Evolutionary conservation across 2,888 invertebrate species (phyloP), one percentile per base, ranked within the genome.

Genomic region (Gortyna flavago): DNA sequence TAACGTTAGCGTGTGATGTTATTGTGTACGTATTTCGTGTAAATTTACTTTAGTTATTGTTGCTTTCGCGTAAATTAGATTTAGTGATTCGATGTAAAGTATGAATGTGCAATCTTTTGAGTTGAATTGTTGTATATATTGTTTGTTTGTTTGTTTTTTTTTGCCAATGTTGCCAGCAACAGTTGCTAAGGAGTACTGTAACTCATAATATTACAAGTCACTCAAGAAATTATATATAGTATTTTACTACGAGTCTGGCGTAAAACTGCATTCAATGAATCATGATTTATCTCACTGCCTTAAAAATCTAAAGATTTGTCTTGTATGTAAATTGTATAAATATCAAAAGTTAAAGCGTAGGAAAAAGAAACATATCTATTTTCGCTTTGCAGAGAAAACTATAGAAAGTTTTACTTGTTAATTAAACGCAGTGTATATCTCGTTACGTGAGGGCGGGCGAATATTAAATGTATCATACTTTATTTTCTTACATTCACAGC

Each of bases 91-190:
- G 75, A 73, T 79, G 79, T 76, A 57, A 78, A 76, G 84, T 76
- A 67, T 71, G 87, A 77, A 82, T 75, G 86, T 85, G 87, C 82
- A 87, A 85, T 85, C 67, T 85, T 70, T 76, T 71, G 77, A 68
- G 72, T 80, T 62, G 64, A 82, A 71, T 77, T 79, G 41, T 76
- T 91, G 87, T 90, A 90, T 88, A 91, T 90, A 90, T 87, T 85
- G 78, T 85, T 86, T 80, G 68, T 79, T 77, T 64, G n/a, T n/a
- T n/a, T n/a, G n/a, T 44, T 44, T 44, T 44, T 44, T 41, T 73
- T 70, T 83, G 85, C 83, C 87, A 75, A 78, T 85, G 83, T 90
- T 88, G 90, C 87, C 88, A 86, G 81, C 72, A 72, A 76, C 71
- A 51, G 75, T 76, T 72, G 44, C 73, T 81, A 72, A 65, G 57